phyloP scores from a whole-genome alignment of 2,888 invertebrate species.

The Lithophane socia region DNA sequence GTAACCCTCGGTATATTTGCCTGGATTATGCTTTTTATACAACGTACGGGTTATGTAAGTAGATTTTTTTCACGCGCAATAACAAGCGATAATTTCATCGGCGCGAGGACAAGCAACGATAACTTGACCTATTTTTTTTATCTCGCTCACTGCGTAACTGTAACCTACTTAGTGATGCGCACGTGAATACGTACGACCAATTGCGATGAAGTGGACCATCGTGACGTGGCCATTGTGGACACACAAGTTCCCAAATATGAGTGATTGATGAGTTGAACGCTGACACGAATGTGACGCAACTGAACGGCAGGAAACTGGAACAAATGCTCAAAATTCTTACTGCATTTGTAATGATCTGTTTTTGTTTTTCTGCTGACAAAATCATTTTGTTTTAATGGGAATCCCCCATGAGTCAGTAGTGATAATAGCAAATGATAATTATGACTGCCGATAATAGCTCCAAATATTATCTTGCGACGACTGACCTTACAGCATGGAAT shows the following conservation, averaged over 20 bases:
- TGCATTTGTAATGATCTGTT: constrained; percentile 21
- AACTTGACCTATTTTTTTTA: constrained; percentile 91
- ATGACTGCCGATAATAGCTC: constrained; percentile 39
- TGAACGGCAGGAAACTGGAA: constrained; percentile 37
- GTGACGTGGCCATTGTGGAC: constrained; percentile 67
- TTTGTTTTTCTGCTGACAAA: constrained; percentile 30
- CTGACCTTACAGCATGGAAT: constrained; percentile 50
- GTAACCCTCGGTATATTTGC: constrained; percentile 63
- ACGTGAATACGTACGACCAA: constrained; percentile 80
- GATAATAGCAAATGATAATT: constrained; percentile 46
- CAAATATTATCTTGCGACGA: constrained; percentile 47
- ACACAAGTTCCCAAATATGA: constrained; percentile 71
- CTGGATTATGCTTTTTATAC: constrained; percentile 64
- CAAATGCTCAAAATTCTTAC: constrained; percentile 17
- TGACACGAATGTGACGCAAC: constrained; percentile 69
- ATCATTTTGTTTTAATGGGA: constrained; percentile 38
- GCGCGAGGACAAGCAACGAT: constrained; percentile 89
- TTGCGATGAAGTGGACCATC: constrained; percentile 77
- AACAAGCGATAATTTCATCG: constrained; percentile 87
- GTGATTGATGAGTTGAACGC: constrained; percentile 68
- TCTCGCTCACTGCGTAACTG: constrained; percentile 84
- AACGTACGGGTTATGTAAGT: constrained; percentile 78
- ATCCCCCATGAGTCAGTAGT: constrained; percentile 60
- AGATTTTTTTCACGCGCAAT: constrained; percentile 83
- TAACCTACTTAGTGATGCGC: constrained; percentile 85